A percentile compares a stretch with the other conserved stretches of the same genome.
Evolutionary conservation across 2,888 invertebrate genomes (phyloP).

Genomic region (Noctua comes): DNA sequence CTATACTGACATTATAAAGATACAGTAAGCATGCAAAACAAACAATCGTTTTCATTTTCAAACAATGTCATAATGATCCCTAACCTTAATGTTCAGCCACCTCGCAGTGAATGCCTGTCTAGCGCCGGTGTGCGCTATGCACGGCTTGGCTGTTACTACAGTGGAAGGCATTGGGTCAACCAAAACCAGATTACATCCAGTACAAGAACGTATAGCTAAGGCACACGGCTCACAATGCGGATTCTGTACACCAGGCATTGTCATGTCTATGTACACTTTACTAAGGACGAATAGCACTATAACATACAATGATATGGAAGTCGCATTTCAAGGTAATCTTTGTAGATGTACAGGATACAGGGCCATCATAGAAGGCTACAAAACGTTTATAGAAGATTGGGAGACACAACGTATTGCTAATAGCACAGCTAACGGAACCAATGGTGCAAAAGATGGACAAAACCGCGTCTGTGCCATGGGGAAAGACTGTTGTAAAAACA

Average conservation of each 20-base stretch:
- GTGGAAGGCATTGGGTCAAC: slow-evolving; percentile 96
- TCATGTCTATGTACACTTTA: slow-evolving; percentile 97
- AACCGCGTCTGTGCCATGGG: slow-evolving; percentile 90
- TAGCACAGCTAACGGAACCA: slow-evolving; percentile 65
- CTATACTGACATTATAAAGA: neutral
- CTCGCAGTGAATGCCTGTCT: slow-evolving; percentile 95
- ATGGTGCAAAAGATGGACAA: slow-evolving; percentile 64
- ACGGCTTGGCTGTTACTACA: slow-evolving; percentile 95
- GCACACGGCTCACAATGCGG: slow-evolving; percentile 97
- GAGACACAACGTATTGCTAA: slow-evolving; percentile 86
- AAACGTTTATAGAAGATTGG: slow-evolving; percentile 94
- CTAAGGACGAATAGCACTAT: slow-evolving; percentile 90
- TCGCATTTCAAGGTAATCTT: slow-evolving; percentile 93
- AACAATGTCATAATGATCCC: slow-evolving; percentile 48
- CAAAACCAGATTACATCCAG: slow-evolving; percentile 93
- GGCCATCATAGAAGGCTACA: slow-evolving; percentile 95
- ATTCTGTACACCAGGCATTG: slow-evolving; percentile 97
- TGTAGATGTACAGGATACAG: slow-evolving; percentile 97
- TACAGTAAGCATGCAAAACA: neutral
- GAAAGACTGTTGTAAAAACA: slow-evolving; percentile 92
- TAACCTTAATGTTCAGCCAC: slow-evolving; percentile 88
- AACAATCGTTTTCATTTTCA: slow-evolving; percentile 11
- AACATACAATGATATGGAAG: slow-evolving; percentile 92
- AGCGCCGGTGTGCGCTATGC: slow-evolving; percentile 94
- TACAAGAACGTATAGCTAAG: slow-evolving; percentile 95